phyloP scores from a whole-genome alignment of 2,113 vertebrate genomes.

The Elanus axillaris region DNA sequence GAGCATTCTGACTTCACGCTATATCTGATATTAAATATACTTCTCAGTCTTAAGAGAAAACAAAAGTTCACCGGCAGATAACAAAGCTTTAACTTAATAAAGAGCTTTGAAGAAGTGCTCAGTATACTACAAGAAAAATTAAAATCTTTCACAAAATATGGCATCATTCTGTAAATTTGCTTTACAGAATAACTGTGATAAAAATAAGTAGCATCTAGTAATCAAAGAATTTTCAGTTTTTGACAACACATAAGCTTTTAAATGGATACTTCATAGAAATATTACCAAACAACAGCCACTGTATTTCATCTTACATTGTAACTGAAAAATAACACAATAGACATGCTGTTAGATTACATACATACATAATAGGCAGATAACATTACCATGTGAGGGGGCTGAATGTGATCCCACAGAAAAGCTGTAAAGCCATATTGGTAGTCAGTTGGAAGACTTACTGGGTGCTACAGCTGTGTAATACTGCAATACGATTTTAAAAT shows the following conservation, averaged over 20 bases:
- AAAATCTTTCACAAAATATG: not conserved
- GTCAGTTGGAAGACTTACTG: not conserved
- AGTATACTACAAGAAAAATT: not conserved
- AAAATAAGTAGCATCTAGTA: not conserved
- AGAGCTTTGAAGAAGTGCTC: not conserved
- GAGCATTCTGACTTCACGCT: not conserved
- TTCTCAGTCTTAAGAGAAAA: not conserved
- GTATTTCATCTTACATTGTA: not conserved
- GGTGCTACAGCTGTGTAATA: not conserved
- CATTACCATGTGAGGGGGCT: not conserved
- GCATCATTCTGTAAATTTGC: not conserved
- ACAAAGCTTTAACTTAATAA: not conserved
- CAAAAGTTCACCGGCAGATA: not conserved
- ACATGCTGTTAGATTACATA: not conserved
- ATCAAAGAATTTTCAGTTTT: not conserved
- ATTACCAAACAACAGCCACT: not conserved
- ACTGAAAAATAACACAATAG: not conserved
- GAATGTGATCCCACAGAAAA: conserved; percentile 25
- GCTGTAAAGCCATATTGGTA: not conserved
- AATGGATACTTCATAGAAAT: not conserved
- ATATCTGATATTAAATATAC: not conserved
- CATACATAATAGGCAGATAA: not conserved
- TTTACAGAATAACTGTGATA: not conserved
- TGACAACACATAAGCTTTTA: not conserved
- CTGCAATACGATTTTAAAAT: not conserved